Base-by-base conservation (phyloP, 2,888 invertebrate genomes). In the Adelphocoris suturalis region DNA sequence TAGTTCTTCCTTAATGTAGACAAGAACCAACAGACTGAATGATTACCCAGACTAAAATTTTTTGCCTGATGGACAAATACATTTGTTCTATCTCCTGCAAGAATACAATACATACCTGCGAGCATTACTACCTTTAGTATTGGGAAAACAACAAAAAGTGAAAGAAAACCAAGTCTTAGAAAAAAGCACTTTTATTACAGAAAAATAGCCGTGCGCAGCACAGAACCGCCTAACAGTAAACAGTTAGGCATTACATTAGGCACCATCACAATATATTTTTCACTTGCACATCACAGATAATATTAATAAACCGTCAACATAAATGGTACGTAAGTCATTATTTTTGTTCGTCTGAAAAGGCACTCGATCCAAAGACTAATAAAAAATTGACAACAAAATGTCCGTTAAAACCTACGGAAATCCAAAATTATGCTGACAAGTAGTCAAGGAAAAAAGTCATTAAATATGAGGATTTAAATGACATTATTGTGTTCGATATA, bases 141-240 rank as follows among this genome's bases (percentile, higher is more conserved):
- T 37, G 7, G 7, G 37, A 37, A 37, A 37, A 37, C 3, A 37
- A 37, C 2, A 37, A 4, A 7, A 13, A 68, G 23, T 9, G 11
- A 11, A 11, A 27, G 19, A 23, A 61, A 61, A 61, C 19, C 16
- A 23, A 23, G 23, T 3, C 11, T 68, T 23, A 57, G 19, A 68
- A 68, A 68, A 68, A 68, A 19, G 19, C 68, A 23, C 0, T 68
- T 68, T 68, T 68, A 68, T 68, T 68, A 68, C 68, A 23, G 68
- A 68, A 61, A 68, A 68, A 68, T 68, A 68, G 68, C 68, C 68
- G 68, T 68, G 68, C 68, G 68, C 19, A 68, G 68, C 68, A 68
- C 68, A 68, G 68, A 68, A 68, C 68, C 68, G 23, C 68, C 68
- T 68, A 68, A 68, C 68, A 12, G 68, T 68, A 68, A 68, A 68